Percentiles rank a stretch among this genome's conserved stretches.
phyloP scores from a whole-genome alignment of 2,113 vertebrate species.

The Sula dactylatra region DNA sequence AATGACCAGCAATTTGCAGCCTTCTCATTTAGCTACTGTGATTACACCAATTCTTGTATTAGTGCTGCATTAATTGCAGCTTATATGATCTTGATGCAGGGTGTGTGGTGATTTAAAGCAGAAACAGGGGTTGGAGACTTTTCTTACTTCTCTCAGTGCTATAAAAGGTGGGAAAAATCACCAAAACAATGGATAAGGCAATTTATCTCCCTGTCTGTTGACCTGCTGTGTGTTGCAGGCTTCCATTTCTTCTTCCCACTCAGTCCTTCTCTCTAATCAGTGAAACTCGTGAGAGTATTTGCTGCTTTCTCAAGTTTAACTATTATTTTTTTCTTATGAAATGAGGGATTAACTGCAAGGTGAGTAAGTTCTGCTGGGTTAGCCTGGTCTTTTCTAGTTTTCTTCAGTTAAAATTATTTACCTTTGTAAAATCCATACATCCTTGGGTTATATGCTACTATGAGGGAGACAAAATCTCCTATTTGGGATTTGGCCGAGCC shows the following conservation, averaged over 20 bases:
- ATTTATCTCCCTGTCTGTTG: background rate
- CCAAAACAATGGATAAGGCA: background rate
- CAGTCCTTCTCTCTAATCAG: background rate
- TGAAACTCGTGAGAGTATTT: background rate
- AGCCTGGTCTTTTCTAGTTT: background rate
- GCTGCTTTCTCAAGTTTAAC: background rate
- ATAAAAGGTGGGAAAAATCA: background rate
- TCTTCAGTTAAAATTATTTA: background rate
- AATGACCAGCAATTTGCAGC: constrained; percentile 11
- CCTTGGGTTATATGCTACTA: background rate
- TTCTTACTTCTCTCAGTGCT: background rate
- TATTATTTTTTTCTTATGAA: background rate
- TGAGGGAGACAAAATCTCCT: background rate
- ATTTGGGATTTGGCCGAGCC: background rate
- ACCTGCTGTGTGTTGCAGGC: background rate
- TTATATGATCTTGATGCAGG: background rate
- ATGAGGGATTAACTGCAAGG: background rate
- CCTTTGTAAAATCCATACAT: background rate
- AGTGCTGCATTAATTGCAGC: background rate
- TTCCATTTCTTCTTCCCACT: background rate
- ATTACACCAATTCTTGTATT: background rate
- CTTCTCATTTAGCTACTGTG: background rate
- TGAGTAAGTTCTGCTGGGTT: background rate
- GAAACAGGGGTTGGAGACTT: background rate
- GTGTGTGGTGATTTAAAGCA: background rate